phyloP scores from a whole-genome alignment of 2,113 vertebrate species.

The Astur gentilis region DNA sequence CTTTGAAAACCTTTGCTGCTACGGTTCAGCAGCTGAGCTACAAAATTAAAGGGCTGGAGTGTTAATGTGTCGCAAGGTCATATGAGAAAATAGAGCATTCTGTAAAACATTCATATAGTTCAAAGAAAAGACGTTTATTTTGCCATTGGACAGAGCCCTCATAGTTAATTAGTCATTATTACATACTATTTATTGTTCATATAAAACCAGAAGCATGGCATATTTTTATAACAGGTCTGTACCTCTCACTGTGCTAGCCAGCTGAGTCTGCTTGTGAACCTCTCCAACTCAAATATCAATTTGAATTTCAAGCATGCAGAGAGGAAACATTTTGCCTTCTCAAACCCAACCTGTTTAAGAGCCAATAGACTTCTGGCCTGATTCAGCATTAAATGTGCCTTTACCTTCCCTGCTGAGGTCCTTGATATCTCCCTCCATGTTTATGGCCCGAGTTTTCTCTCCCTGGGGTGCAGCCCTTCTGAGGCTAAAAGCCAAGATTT shows the following conservation, averaged over 20 bases:
- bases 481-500: not conserved
- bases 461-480: not conserved
- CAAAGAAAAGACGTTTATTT: not conserved
- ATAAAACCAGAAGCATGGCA: not conserved
- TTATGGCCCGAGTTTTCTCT: not conserved
- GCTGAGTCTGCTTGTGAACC: not conserved
- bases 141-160: not conserved
- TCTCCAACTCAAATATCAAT: slow-evolving; percentile 25
- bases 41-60: not conserved
- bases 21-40: not conserved
- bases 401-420: not conserved
- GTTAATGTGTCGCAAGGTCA: not conserved
- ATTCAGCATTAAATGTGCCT: not conserved
- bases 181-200: not conserved
- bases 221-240: not conserved
- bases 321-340: not conserved
- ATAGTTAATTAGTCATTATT: not conserved
- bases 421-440: not conserved
- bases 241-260: not conserved
- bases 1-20: not conserved
- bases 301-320: not conserved
- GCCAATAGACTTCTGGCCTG: not conserved
- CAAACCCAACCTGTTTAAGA: not conserved
- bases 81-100: not conserved
- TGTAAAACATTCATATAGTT: not conserved